Conservation (phyloP, 2,113 vertebrate species). For the human region DNA sequence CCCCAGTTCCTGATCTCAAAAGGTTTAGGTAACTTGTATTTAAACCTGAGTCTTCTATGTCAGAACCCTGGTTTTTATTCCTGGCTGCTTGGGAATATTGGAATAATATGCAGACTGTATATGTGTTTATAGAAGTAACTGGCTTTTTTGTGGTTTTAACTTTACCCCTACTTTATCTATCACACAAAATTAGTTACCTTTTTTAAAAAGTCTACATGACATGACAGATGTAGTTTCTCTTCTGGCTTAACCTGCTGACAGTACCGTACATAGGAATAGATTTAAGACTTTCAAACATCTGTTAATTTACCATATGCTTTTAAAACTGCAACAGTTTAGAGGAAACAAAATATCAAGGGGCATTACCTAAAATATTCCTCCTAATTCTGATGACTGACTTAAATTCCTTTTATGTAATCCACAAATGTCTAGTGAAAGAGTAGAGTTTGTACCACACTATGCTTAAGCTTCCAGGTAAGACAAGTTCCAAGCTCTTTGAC, state of each 20-base stretch:
- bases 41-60: not conserved
- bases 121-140: not conserved
- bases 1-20: not conserved
- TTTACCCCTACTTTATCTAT: not conserved
- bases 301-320: not conserved
- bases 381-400: not conserved
- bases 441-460: not conserved
- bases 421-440: not conserved
- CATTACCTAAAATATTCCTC: slow-evolving; percentile 5
- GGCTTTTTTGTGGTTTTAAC: not conserved
- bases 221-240: not conserved
- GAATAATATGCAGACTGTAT: not conserved
- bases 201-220: not conserved
- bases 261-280: not conserved
- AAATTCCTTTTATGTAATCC: not conserved
- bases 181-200: not conserved
- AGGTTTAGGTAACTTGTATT: not conserved
- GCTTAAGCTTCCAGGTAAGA: not conserved
- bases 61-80: not conserved
- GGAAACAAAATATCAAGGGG: not conserved
- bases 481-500: not conserved
- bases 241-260: not conserved
- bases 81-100: not conserved
- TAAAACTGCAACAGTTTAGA: not conserved
- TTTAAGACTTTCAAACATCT: not conserved